Percentiles rank a stretch among this genome's conserved stretches.
Conservation (phyloP, 2,113 vertebrate species). For the human (Homo sapiens) region DNA sequence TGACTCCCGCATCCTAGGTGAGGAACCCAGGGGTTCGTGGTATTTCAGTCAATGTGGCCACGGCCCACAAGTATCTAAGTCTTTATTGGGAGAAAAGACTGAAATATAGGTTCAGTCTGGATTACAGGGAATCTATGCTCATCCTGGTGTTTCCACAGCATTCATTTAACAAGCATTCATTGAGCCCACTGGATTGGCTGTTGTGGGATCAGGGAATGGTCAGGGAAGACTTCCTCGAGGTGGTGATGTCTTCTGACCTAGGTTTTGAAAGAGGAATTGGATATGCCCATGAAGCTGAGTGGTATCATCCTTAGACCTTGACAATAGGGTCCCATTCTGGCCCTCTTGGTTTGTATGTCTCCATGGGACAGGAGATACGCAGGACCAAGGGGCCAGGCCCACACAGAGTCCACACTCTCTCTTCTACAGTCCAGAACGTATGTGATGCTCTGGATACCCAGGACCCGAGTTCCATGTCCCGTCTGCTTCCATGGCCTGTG, state of each 20-base stretch:
- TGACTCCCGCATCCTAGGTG: not conserved
- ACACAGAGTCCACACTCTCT: not conserved
- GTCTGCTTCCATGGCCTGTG: not conserved
- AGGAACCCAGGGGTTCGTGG: not conserved
- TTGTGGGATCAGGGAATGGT: not conserved
- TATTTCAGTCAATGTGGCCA: not conserved
- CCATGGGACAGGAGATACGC: not conserved
- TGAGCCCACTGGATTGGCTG: not conserved
- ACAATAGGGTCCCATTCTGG: rapidly evolving
- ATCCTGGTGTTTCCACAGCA: not conserved
- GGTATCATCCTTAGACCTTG: not conserved
- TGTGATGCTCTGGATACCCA: not conserved
- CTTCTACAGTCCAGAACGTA: not conserved
- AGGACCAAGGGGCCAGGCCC: not conserved
- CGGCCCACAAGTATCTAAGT: not conserved
- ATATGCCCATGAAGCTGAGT: not conserved
- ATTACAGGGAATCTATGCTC: not conserved
- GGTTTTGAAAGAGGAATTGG: constrained; percentile 11
- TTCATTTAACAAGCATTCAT: not conserved
- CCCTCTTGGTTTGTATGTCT: not conserved
- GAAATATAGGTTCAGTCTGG: not conserved
- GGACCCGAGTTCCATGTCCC: not conserved
- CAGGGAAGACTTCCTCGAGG: not conserved
- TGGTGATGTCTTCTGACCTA: not conserved
- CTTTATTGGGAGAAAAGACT: not conserved